Evolutionary conservation across 1,140 invertebrate species (phyloP), one percentile per base, ranked within the genome.

Genomic region (Drosophila pandora): DNA sequence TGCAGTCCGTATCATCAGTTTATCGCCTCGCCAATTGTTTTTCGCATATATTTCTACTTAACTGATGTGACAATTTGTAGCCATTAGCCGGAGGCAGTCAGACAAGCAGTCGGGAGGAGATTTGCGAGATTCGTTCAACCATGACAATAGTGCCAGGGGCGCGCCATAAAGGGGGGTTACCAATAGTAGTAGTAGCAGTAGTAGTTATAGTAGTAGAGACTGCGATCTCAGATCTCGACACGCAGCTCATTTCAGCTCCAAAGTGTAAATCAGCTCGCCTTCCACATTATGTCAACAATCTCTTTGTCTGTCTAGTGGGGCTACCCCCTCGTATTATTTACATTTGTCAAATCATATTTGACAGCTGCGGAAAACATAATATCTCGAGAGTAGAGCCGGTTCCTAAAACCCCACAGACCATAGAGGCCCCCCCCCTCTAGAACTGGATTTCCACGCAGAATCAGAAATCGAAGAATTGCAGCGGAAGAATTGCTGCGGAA

Each of bases 321-420:
- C 25, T 28, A 28, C 34, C 34, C 34, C 70, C 3, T 65, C 70
- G 67, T 83, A 88, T 87, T 85, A 82, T 88, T 87, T 87, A 82
- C 83, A 88, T 88, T 88, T 89, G 83, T 88, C 79, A 87, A 87
- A 88, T 87, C 83, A 87, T 79, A 87, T 87, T 87, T 87, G 82
- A 87, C 83, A 88, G 83, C 84, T 87, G 83, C 74, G 83, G 82
- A 82, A 82, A 88, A 82, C 75, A 82, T 82, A 87, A 87, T 87
- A 87, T 54, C 49, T 21, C 43, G 23, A 4, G 23, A 4, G 9
- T 10, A 47, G 43, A 47, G 17, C 2, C n/a, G 61, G 22, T 23
- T 41, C 8, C 1, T 37, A 37, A 6, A 6, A 6, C 6, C 25
- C 6, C 0, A 17, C 17, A 17, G 1, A 17, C 17, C 17, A 17